A percentile compares a stretch with the other conserved stretches of the same genome.
phyloP scores from a whole-genome alignment of 1,140 invertebrate species.

The Pectinophora gossypiella region DNA sequence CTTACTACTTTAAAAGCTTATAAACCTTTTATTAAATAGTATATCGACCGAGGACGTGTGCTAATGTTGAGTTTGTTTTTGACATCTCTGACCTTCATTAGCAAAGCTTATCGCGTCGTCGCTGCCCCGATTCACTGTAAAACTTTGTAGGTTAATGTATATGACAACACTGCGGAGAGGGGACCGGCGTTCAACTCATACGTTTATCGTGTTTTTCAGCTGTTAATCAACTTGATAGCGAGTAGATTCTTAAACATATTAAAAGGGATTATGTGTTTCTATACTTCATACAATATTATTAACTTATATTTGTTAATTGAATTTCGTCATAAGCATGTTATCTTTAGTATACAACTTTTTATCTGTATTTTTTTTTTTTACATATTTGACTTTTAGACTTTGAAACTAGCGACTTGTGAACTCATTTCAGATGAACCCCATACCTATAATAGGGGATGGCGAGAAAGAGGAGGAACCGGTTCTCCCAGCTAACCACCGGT shows the following conservation, averaged over 20 bases:
- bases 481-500: slow-evolving; percentile 76
- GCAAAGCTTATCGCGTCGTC: slow-evolving; percentile 52
- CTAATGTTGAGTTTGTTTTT: slow-evolving; percentile 39
- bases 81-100: slow-evolving; percentile 67
- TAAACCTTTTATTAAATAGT: not conserved
- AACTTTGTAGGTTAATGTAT: not conserved
- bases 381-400: too few relatives aligned
- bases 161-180: not conserved
- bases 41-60: slow-evolving; percentile 11
- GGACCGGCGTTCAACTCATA: not conserved
- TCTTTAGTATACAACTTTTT: not conserved
- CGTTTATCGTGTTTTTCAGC: not conserved
- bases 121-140: slow-evolving; percentile 7
- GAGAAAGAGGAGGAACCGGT: slow-evolving; percentile 14
- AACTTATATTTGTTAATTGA: not conserved
- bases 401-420: too few relatives aligned
- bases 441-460: slow-evolving; percentile 50
- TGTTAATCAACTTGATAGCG: not conserved
- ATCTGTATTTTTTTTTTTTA: not conserved
- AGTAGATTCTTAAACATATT: too few relatives aligned
- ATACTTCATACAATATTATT: too few relatives aligned
- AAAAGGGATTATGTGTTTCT: too few relatives aligned
- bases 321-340: not conserved
- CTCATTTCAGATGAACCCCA: slow-evolving; percentile 48
- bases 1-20: not conserved